A percentile compares a stretch with the other conserved stretches of the same genome.
phyloP scores from a whole-genome alignment of 2,113 vertebrate genomes.

The Enhydra lutris region DNA sequence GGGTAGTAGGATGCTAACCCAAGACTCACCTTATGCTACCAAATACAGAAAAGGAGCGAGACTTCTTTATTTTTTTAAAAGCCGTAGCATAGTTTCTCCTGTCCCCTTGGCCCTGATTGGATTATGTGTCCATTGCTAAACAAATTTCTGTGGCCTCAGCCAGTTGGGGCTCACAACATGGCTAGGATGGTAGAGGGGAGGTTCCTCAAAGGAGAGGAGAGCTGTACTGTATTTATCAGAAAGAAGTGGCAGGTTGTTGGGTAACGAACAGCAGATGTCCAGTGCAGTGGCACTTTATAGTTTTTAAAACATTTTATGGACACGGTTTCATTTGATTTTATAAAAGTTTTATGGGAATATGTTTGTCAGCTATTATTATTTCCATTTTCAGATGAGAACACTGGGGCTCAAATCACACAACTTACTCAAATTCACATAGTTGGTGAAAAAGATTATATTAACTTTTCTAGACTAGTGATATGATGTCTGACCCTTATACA shows the following conservation, averaged over 20 bases:
- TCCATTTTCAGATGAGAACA: slow-evolving; percentile 30
- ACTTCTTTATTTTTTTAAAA: background rate
- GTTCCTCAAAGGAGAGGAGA: background rate
- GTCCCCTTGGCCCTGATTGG: background rate
- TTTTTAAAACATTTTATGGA: slow-evolving; percentile 14
- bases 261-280: background rate
- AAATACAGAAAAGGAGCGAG: background rate
- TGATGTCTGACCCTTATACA: background rate
- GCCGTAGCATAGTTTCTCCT: too few relatives aligned
- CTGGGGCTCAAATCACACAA: background rate
- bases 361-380: slow-evolving; percentile 21
- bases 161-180: background rate
- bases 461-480: background rate
- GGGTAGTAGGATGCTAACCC: background rate
- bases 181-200: background rate
- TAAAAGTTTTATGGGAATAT: background rate
- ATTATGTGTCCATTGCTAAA: background rate
- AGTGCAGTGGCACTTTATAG: background rate
- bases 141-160: background rate
- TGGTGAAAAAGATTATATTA: background rate
- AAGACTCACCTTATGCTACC: background rate
- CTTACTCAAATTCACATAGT: background rate
- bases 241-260: background rate
- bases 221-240: background rate
- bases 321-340: slow-evolving; percentile 31